Percentiles rank a stretch among this genome's conserved stretches.
Conservation (phyloP, 2,888 invertebrate genomes). For the Arrhopalites spinosus region DNA sequence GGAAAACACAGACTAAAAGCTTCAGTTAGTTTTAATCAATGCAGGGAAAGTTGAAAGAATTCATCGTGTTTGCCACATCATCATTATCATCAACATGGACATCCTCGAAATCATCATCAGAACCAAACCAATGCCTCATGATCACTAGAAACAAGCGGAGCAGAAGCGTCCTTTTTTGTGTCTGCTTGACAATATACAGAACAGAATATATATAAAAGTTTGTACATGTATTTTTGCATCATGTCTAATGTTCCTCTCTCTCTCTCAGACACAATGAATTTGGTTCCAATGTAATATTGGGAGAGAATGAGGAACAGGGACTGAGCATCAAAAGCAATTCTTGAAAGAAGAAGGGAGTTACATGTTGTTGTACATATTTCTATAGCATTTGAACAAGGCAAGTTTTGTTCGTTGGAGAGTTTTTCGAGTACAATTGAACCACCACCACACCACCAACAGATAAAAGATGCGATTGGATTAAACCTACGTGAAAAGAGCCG, state of each 20-base stretch:
- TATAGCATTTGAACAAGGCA: not conserved
- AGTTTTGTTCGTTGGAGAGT: conserved; percentile 12
- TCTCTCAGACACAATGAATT: not conserved
- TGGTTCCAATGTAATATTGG: not conserved
- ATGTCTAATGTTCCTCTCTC: no score
- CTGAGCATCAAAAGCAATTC: not conserved
- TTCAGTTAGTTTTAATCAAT: conserved; percentile 30
- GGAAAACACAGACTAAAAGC: conserved; percentile 20
- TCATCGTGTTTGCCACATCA: conserved; percentile 27
- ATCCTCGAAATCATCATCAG: conserved; percentile 5
- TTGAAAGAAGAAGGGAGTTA: not conserved
- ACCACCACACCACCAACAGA: conserved; percentile 34
- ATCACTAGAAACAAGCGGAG: conserved; percentile 18
- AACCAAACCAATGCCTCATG: not conserved
- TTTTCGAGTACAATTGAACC: conserved; percentile 24
- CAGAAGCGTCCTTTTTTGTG: conserved; percentile 13
- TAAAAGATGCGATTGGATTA: conserved; percentile 44
- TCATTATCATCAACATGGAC: conserved; percentile 12
- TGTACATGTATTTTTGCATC: no score
- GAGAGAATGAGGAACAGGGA: not conserved
- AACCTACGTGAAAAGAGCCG: conserved; percentile 25
- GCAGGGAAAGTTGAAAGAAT: conserved; percentile 26
- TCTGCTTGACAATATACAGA: no score
- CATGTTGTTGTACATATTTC: no score
- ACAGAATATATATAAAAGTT: no score